Evolutionary conservation across 2,888 invertebrate genomes (phyloP).

Genomic region (Cabera pusaria): DNA sequence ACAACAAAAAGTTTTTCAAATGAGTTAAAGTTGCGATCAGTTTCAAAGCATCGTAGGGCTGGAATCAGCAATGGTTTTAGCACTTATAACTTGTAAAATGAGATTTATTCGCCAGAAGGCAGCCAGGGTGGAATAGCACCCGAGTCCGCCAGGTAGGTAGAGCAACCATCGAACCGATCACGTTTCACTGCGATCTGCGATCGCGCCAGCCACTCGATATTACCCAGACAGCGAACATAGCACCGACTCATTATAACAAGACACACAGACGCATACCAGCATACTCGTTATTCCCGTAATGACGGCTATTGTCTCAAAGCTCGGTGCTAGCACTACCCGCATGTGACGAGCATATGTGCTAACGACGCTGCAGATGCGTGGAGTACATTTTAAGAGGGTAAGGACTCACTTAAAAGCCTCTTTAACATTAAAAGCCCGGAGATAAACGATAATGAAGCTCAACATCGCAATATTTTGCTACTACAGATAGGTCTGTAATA

Average conservation of each 20-base stretch:
- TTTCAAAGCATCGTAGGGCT: too few relatives aligned
- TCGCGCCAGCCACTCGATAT: conserved; percentile 21
- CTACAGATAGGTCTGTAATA: too few relatives aligned
- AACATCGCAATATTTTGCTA: too few relatives aligned
- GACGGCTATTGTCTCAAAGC: conserved; percentile 16
- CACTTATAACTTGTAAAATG: too few relatives aligned
- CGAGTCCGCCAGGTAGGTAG: conserved; percentile 18
- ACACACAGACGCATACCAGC: conserved; percentile 9
- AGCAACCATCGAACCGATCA: conserved; percentile 47
- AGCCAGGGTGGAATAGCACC: conserved; percentile 3
- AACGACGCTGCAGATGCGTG: conserved; percentile 14
- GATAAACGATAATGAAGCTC: conserved; percentile 11
- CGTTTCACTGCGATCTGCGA: conserved; percentile 47
- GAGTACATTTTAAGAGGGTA: conserved; percentile 11
- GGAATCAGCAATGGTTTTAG: too few relatives aligned
- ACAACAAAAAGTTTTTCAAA: too few relatives aligned
- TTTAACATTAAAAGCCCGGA: conserved; percentile 9
- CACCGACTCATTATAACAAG: conserved; percentile 17
- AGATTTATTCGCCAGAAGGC: conserved; percentile 11
- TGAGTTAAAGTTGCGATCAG: too few relatives aligned
- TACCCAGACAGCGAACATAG: conserved; percentile 19
- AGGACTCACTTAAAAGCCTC: conserved; percentile 14
- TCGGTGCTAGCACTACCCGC: conserved; percentile 10
- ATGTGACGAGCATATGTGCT: conserved; percentile 13
- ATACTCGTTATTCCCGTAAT: conserved; percentile 18